Percentiles rank a stretch among this genome's conserved stretches.
phyloP scores from a whole-genome alignment of 2,113 vertebrate species.

The Pseudopodoces humilis region DNA sequence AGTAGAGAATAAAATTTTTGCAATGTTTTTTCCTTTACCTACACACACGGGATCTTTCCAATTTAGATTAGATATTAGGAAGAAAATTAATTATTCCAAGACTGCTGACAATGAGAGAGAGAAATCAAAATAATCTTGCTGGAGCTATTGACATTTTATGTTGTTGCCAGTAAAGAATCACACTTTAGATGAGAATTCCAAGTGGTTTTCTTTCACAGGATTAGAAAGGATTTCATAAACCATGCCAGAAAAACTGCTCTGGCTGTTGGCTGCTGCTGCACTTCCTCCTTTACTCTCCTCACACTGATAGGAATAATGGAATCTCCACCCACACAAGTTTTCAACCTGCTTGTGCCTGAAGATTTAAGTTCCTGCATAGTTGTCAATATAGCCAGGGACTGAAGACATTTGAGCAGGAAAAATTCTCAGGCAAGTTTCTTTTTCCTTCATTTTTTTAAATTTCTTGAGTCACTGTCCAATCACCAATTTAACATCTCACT shows the following conservation, averaged over 20 bases:
- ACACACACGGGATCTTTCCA: accelerated
- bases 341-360: background rate
- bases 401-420: background rate
- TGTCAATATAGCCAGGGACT: background rate
- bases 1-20: background rate
- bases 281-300: background rate
- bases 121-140: background rate
- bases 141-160: background rate
- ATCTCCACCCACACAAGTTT: background rate
- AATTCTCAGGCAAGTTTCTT: background rate
- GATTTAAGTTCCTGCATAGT: background rate
- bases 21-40: background rate
- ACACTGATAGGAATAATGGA: background rate
- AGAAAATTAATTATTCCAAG: background rate
- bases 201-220: background rate
- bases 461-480: background rate
- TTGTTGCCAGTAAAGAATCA: background rate
- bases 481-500: background rate
- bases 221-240: background rate
- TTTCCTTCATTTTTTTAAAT: background rate
- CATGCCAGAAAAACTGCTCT: background rate
- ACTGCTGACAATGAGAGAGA: background rate
- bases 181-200: background rate
- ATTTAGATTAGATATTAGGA: background rate
- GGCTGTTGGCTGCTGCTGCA: background rate